Evolutionary conservation across 2,113 vertebrate genomes (phyloP).

Genomic region (Erythrolamprus reginae): DNA sequence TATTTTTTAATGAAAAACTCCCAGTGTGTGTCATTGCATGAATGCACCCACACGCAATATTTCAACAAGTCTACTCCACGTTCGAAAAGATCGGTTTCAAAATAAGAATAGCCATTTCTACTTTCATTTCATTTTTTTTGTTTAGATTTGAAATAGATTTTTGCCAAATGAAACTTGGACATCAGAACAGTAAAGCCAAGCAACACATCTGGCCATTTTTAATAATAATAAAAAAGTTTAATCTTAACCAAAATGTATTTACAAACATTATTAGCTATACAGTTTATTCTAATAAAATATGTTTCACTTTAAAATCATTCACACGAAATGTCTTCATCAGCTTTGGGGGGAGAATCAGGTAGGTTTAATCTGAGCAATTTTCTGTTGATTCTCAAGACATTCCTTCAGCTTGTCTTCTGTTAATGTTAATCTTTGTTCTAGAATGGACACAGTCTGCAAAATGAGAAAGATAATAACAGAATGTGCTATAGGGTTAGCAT

Average conservation of each 20-base stretch:
- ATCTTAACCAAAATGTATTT: conserved; percentile 57
- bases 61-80: not conserved
- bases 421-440: conserved; percentile 88
- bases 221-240: conserved; percentile 54
- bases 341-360: conserved; percentile 49
- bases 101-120: not conserved
- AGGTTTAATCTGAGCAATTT: conserved; percentile 71
- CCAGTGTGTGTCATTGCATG: not conserved
- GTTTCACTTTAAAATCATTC: conserved; percentile 46
- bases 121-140: not conserved
- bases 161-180: not conserved
- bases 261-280: conserved; percentile 50
- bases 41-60: not conserved
- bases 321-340: conserved; percentile 27
- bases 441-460: conserved; percentile 76
- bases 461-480: conserved; percentile 15
- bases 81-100: conserved; percentile 4
- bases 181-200: conserved; percentile 23
- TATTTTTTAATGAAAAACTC: conserved; percentile 1
- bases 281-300: conserved; percentile 45
- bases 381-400: conserved; percentile 87
- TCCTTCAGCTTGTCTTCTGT: conserved; percentile 94
- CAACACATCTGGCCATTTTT: not conserved
- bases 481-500: not conserved
- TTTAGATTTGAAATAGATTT: not conserved